Conservation (phyloP, 2,888 invertebrate genomes). For the Macaria liturata region DNA sequence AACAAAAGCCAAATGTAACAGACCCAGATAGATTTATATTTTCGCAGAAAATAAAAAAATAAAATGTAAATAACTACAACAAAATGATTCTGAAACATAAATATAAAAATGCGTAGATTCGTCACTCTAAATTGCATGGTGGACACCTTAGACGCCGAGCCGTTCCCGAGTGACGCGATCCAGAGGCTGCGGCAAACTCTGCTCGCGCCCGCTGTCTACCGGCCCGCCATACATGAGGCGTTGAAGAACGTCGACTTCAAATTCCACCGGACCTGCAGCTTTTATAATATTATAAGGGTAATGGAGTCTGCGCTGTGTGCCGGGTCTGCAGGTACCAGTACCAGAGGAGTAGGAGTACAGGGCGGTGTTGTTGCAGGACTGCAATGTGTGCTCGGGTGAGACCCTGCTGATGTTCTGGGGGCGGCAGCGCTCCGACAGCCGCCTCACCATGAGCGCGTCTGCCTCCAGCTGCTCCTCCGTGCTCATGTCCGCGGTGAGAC, state of each 20-base stretch:
- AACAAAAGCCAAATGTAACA: background rate
- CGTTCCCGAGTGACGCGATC: slow-evolving; percentile 59
- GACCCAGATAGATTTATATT: background rate
- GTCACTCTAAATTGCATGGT: slow-evolving; percentile 58
- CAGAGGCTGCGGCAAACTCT: slow-evolving; percentile 61
- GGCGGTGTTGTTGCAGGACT: slow-evolving; percentile 51
- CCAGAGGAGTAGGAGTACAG: background rate
- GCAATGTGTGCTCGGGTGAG: slow-evolving; percentile 65
- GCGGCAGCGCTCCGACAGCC: slow-evolving; percentile 61
- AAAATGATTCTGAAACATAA: slow-evolving; percentile 41
- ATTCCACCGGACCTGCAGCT: slow-evolving; percentile 69
- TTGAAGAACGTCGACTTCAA: slow-evolving; percentile 61
- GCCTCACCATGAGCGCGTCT: slow-evolving; percentile 66
- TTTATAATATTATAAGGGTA: slow-evolving; percentile 56
- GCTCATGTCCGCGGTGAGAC: slow-evolving; percentile 45
- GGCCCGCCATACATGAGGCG: slow-evolving; percentile 60
- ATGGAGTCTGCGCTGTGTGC: no score
- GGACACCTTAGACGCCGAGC: slow-evolving; percentile 52
- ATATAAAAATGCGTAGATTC: slow-evolving; percentile 68
- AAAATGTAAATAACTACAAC: slow-evolving; percentile 33
- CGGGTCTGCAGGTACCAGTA: no score
- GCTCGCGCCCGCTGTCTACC: slow-evolving; percentile 53
- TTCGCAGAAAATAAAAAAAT: slow-evolving; percentile 2
- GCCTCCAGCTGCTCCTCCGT: slow-evolving; percentile 66
- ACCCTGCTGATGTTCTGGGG: slow-evolving; percentile 72